Base-by-base conservation (phyloP, 2,888 invertebrate genomes). In the Hypomecis punctinalis region DNA sequence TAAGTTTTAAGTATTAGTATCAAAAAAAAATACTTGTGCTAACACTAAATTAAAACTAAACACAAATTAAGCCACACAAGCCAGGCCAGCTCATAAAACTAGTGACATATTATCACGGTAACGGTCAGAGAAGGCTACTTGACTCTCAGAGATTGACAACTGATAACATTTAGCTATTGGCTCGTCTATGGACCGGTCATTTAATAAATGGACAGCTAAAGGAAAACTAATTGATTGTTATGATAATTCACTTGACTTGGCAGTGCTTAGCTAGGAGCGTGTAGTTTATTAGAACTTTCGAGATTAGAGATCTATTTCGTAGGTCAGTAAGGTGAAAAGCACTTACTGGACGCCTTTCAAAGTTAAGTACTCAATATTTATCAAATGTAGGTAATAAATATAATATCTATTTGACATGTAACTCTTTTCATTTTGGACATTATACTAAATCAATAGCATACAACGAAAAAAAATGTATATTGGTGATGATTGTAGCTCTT, bases 151-250 rank as follows among this genome's bases (percentile, higher is more conserved):
- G 92, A 92, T 91, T 90, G 90, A 91, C 90, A 91, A 87, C 81
- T 78, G 91, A 92, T 92, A 92, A 91, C 84, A 88, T 48, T 61
- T 87, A 85, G 85, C 86, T 82, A 86, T 83, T 83, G 83, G 81
- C 76, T 78, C 80, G 86, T 85, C 87, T 86, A 85, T 83, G 81
- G 83, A 72, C 66, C 72, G 74, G 79, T 89, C 87, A 90, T 91
- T 90, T 90, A 88, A 91, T 88, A 91, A 89, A 90, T 84, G 88
- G 91, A 91, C 90, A 87, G 85, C 80, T 82, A 71, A 77, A 78
- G 76, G 82, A 82, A 81, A 83, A 81, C 81, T 81, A 88, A 91
- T 88, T 88, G 90, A 91, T 91, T 87, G 82, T 85, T 89, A 76
- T 86, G 90, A 91, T 91, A 90, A 87, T 84, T 90, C 84, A 85